Evolutionary conservation across 1,140 invertebrate genomes (phyloP).

Genomic region (Lepidurus apus): DNA sequence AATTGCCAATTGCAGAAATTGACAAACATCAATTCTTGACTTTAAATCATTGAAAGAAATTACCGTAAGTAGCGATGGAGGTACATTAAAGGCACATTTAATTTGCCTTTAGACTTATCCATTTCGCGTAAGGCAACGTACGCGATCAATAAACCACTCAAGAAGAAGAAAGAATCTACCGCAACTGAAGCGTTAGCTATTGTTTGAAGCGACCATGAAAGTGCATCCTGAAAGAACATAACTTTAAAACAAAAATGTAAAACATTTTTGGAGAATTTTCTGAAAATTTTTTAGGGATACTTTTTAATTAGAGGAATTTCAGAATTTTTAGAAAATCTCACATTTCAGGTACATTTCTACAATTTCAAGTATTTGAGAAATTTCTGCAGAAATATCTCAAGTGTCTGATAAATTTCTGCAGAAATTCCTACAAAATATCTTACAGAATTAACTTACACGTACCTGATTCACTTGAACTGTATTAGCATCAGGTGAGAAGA

Average conservation of each 20-base stretch:
- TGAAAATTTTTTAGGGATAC: too few relatives aligned
- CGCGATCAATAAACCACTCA: conserved; percentile 28
- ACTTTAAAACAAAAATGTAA: conserved; percentile 56
- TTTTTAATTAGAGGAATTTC: not conserved
- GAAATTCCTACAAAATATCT: not conserved
- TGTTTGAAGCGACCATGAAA: conserved; percentile 20
- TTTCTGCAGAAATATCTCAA: conserved; percentile 39
- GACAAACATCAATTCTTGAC: conserved; percentile 26
- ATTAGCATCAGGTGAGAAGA: not conserved
- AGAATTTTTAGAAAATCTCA: not conserved
- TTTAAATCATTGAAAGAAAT: conserved; percentile 54
- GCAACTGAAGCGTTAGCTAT: not conserved
- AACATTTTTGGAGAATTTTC: not conserved
- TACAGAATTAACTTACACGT: not conserved
- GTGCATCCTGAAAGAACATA: not conserved
- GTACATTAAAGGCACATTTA: conserved; percentile 35
- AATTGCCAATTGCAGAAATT: conserved; percentile 28
- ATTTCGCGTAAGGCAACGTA: conserved; percentile 14
- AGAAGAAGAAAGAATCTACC: conserved; percentile 24
- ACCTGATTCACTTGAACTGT: not conserved
- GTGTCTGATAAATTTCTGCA: conserved; percentile 50
- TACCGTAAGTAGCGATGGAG: conserved; percentile 36
- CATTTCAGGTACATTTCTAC: not conserved
- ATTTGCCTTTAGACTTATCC: conserved; percentile 28
- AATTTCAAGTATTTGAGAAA: conserved; percentile 35